phyloP scores from a whole-genome alignment of 2,113 vertebrate genomes.

The Brachyhypopomus occidentalis region DNA sequence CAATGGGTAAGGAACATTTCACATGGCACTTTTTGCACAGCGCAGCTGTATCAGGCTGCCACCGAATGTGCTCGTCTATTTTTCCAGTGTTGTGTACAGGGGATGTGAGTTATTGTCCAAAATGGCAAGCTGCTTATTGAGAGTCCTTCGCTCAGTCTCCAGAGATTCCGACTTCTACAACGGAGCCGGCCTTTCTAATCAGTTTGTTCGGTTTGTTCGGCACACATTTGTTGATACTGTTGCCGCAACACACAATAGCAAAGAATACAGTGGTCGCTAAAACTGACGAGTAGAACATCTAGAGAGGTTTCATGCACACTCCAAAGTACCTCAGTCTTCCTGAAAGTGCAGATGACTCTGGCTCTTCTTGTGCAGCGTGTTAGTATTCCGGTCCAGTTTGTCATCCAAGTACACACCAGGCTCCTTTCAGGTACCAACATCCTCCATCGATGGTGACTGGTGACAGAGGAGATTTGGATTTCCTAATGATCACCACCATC shows the following conservation, averaged over 20 bases:
- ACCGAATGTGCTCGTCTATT: background rate
- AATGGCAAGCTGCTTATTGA: background rate
- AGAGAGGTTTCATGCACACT: background rate
- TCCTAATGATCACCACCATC: too few species aligned
- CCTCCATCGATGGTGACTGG: too few species aligned
- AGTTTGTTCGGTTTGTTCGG: background rate
- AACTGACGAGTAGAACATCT: background rate
- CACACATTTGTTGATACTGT: background rate
- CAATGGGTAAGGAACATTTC: background rate
- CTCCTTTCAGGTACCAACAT: background rate
- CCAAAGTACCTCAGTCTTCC: slow-evolving; percentile 17
- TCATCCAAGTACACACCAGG: background rate
- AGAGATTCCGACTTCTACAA: background rate
- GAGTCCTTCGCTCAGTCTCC: background rate
- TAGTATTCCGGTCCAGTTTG: slow-evolving; percentile 1
- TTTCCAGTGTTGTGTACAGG: background rate
- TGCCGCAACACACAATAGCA: background rate
- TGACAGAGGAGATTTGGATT: too few species aligned
- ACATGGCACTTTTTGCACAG: background rate
- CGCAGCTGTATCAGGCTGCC: background rate
- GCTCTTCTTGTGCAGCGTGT: background rate
- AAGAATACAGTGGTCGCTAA: background rate
- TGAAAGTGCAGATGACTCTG: background rate
- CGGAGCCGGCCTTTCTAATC: background rate
- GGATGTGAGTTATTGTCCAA: background rate